phyloP scores from a whole-genome alignment of 2,113 vertebrate species.

The Amblyornis subalaris region DNA sequence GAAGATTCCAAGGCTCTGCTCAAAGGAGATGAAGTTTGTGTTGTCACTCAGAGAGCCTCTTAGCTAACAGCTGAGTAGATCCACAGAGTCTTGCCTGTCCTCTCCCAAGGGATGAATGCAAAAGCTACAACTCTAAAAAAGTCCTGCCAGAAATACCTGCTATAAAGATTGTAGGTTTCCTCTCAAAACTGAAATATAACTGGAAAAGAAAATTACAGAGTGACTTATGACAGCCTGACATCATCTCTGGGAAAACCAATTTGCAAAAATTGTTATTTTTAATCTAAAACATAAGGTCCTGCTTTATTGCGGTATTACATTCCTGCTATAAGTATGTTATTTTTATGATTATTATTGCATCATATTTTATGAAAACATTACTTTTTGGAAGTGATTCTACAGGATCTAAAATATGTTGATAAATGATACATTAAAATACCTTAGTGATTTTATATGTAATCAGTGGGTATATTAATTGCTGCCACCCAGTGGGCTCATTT shows the following conservation, averaged over 20 bases:
- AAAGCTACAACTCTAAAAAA: not conserved
- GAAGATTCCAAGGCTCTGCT: not conserved
- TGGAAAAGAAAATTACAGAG: not conserved
- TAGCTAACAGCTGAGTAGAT: not conserved
- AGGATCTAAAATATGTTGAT: not conserved
- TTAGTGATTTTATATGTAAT: not conserved
- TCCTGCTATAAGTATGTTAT: not conserved
- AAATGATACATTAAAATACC: not conserved
- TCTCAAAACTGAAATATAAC: not conserved
- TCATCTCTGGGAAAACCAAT: not conserved
- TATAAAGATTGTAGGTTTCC: not conserved
- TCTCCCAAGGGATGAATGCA: not conserved
- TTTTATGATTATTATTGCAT: not conserved
- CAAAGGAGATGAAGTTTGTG: not conserved
- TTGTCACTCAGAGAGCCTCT: not conserved
- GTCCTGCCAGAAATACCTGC: not conserved
- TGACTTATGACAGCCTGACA: not conserved
- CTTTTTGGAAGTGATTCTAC: not conserved
- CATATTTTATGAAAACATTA: not conserved
- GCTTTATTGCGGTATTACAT: not conserved
- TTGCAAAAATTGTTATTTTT: not conserved
- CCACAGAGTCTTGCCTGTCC: not conserved
- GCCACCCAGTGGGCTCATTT: not conserved
- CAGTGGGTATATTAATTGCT: conserved; percentile 24
- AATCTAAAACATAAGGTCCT: not conserved